Evolutionary conservation across 2,888 invertebrate species (phyloP).

Genomic region (Myopa tessellatipennis): DNA sequence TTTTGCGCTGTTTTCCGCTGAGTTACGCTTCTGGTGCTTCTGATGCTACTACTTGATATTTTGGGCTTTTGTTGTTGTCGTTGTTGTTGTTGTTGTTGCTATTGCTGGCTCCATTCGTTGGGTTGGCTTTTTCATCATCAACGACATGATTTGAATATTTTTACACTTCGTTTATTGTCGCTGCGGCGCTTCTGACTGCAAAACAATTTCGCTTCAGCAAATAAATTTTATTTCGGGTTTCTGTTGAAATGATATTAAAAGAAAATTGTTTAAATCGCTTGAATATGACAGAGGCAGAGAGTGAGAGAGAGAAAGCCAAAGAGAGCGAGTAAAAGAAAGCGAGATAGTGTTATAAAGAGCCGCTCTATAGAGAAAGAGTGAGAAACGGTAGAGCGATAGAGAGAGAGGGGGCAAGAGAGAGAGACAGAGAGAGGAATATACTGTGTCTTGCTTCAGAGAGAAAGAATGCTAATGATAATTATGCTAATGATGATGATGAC

Average conservation of each 20-base stretch:
- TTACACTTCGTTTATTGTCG: constrained; percentile 35
- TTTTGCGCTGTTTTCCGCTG: neutral
- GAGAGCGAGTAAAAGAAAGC: neutral
- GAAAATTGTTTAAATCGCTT: neutral
- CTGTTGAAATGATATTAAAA: neutral
- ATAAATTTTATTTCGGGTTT: constrained; percentile 29
- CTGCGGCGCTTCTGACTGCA: constrained; percentile 18
- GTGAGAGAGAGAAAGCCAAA: neutral
- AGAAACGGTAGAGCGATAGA: too few relatives aligned
- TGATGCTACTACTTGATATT: neutral
- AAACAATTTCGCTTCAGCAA: constrained; percentile 17
- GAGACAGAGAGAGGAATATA: too few relatives aligned
- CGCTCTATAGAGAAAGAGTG: too few relatives aligned
- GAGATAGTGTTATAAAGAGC: neutral
- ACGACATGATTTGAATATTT: constrained; percentile 32
- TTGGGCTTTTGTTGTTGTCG: neutral
- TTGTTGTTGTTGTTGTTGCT: neutral
- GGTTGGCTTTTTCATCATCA: constrained; percentile 25
- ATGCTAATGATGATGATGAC: neutral
- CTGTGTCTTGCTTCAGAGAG: too few relatives aligned
- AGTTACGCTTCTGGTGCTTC: neutral
- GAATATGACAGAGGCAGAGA: neutral
- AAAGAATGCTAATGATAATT: neutral
- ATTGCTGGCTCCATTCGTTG: neutral
- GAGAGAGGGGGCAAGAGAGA: too few relatives aligned